Base-by-base conservation (phyloP, 2,888 invertebrate genomes). In the Ornithoptera priamus region DNA sequence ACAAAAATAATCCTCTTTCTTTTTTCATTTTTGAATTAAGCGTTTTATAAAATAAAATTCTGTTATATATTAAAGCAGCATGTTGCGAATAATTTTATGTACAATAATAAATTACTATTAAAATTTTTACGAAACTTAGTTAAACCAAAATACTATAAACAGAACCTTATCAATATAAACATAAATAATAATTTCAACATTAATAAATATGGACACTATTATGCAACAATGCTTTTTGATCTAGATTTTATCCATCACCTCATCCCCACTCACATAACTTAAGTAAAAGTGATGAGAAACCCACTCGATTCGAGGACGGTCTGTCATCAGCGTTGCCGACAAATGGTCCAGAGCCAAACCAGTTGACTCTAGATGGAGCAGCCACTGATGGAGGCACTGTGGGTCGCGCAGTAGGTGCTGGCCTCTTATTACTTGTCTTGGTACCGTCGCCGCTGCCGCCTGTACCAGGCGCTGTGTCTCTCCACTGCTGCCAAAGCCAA, bases 401-500 rank as follows among this genome's bases (percentile, higher is more conserved):
- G 20, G 87, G 85, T 71, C 81, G 78, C 12, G 85, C 77, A 1
- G 85, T 75, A 0, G 86, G 76, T 3, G 81, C 75, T 1, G 90
- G 87, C 75, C 82, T 77, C 71, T 83, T 79, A 64, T 73, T 80
- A n/a, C 81, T 85, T 71, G 85, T 84, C 74, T 84, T 78, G 2
- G 84, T 62, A 65, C 78, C 84, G 15, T 85, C 84, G 15, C 85
- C 79, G 6, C 85, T 84, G 12, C 20, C 57, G 57, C 57, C 57
- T 20, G 86, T 79, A 5, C 86, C 90, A 17, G 93, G 91, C 4
- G 82, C 90, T 17, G 93, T 93, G 53, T 94, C 93, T 63, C 93
- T 87, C 94, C 94, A 94, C 75, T 93, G 92, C 80, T 93, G 92
- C 94, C 94, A 94, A 17, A 94, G 82, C 94, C 94, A 94, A 30